Evolutionary conservation across 2,113 vertebrate species (phyloP).

Genomic region (Trichechus manatus): DNA sequence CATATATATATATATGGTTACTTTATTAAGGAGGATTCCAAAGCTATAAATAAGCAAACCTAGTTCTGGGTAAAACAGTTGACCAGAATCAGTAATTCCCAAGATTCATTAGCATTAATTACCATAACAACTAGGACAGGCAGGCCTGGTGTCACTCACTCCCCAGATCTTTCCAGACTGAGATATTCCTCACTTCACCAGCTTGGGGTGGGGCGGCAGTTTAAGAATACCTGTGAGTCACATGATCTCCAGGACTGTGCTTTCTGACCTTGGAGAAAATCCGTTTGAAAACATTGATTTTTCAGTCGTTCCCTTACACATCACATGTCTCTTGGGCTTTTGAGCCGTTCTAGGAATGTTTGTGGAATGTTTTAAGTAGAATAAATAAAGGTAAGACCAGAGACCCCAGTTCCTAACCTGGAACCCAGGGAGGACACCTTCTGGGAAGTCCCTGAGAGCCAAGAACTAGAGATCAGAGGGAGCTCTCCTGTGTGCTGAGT

Average conservation of each 20-base stretch:
- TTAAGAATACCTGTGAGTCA: neutral
- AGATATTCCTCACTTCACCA: neutral
- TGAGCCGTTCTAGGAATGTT: constrained; percentile 31
- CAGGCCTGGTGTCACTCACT: constrained; percentile 1
- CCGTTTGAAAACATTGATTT: constrained; percentile 30
- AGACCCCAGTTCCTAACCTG: neutral
- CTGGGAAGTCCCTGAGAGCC: neutral
- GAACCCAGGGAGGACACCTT: neutral
- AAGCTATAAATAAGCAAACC: constrained; percentile 64
- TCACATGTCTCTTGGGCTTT: constrained; percentile 20
- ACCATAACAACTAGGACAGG: neutral
- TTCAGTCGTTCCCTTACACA: neutral
- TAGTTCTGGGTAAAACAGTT: constrained; percentile 19
- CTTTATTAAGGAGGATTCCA: constrained; percentile 67
- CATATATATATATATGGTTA: neutral
- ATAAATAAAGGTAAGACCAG: constrained; percentile 45
- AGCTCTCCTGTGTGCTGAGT: neutral
- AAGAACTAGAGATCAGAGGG: neutral
- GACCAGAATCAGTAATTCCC: constrained; percentile 14
- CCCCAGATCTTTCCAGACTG: neutral
- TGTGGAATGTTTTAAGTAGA: constrained; percentile 19
- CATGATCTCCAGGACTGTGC: neutral
- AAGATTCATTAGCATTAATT: neutral
- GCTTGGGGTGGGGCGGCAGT: neutral
- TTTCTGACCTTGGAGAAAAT: constrained; percentile 52